Evolutionary conservation across 2,113 vertebrate species (phyloP), one percentile per base, ranked within the genome.

Genomic region (Chaetodon auriga): DNA sequence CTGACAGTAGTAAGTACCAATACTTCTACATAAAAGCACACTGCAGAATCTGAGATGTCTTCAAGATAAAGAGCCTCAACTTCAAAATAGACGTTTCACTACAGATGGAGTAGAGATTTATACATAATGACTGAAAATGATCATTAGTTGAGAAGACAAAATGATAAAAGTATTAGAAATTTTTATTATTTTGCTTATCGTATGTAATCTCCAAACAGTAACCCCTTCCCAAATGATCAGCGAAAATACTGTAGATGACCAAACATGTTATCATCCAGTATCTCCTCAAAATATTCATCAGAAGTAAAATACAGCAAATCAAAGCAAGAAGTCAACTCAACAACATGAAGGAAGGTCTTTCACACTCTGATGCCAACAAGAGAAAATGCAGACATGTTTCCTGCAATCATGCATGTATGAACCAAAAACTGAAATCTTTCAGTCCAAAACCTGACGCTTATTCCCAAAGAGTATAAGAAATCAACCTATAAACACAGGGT

Each of bases 151-250:
- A 62, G 82, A 89, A 74, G 11, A 46, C 60, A 79, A 62, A 64
- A 10, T 53, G 4, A 68, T 77, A 86, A 75, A 84, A 85, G 75
- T 69, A 72, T 90, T 90, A 92, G 87, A 93, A 91, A 88, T 85
- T 23, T 91, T 92, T 93, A 93, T 94, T 94, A 15, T 83, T 30
- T 80, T 64, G 35, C 54, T 84, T 72, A 41, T 61, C 51, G 70
- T 79, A 58, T 77, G 58, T 64, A 75, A 74, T 80, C 60, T 77
- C 19, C n/a, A 74, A 84, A 82, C 23, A 62, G 16, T 57, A 89
- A 76, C 82, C 87, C 78, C 38, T 51, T 80, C 57, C 79, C 70
- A 83, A 85, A 84, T 41, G 45, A 89, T 83, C 53, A 83, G 43
- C 63, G 66, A 88, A 61, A 62, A 61, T 45, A 55, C 30, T 38